A percentile compares a stretch with the other conserved stretches of the same genome.
Conservation (phyloP, 2,888 invertebrate genomes). For the Xanthostigma xanthostigma region DNA sequence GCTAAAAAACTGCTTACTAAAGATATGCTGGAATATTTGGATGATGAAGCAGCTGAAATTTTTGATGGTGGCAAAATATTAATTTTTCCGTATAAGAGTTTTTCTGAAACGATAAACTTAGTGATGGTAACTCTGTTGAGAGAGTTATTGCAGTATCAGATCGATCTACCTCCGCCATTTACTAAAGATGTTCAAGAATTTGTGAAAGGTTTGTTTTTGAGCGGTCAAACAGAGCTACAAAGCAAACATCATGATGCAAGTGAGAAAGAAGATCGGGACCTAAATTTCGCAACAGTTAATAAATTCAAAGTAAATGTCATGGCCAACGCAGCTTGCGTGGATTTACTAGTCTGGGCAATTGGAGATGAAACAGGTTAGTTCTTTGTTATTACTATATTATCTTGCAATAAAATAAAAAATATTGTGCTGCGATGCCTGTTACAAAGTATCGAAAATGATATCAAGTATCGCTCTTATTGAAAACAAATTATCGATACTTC, state of each 20-base stretch:
- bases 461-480: too few relatives aligned
- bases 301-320: conserved; percentile 90
- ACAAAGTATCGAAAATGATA: too few relatives aligned
- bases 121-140: conserved; percentile 84
- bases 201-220: conserved; percentile 74
- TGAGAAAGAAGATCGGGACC: conserved; percentile 68
- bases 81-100: conserved; percentile 81
- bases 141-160: conserved; percentile 80
- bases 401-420: neutral
- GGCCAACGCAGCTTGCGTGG: conserved; percentile 95
- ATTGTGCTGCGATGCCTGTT: too few relatives aligned
- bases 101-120: conserved; percentile 86
- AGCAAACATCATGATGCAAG: conserved; percentile 73
- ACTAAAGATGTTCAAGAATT: conserved; percentile 89
- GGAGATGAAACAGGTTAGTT: conserved; percentile 81
- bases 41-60: conserved; percentile 71
- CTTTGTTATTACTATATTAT: neutral
- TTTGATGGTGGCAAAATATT: conserved; percentile 52
- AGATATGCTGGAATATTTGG: conserved; percentile 64
- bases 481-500: too few relatives aligned
- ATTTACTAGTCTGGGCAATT: conserved; percentile 94
- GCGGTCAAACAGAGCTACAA: conserved; percentile 86
- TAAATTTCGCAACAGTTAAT: conserved; percentile 67
- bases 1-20: conserved; percentile 78
- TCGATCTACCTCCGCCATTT: conserved; percentile 76